Conservation (phyloP, 2,888 invertebrate species). For the Parelbella ahira region DNA sequence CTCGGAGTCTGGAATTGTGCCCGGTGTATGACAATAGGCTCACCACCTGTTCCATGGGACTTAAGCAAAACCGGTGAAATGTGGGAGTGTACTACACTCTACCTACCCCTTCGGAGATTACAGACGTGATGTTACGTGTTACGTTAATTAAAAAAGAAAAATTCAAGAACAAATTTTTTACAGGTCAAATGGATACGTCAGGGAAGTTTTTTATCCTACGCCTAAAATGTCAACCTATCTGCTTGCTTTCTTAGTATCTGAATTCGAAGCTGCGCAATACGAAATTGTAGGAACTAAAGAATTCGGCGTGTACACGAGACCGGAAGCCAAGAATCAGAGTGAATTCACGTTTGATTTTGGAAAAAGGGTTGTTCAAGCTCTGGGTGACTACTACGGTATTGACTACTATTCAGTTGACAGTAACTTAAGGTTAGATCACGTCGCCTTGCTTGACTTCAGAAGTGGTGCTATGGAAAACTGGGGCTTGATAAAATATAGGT, state of each 20-base stretch:
- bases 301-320: slow-evolving; percentile 84
- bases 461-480: slow-evolving; percentile 96
- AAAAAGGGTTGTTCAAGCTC: slow-evolving; percentile 63
- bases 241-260: slow-evolving; percentile 90
- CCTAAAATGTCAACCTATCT: slow-evolving; percentile 91
- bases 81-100: no score
- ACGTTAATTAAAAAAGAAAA: no score
- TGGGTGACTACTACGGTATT: slow-evolving; percentile 81
- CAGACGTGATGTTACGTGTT: no score
- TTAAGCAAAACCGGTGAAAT: no score
- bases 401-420: slow-evolving; percentile 74
- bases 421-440: slow-evolving; percentile 88
- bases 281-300: slow-evolving; percentile 45
- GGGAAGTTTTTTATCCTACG: slow-evolving; percentile 80
- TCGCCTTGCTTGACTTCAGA: slow-evolving; percentile 91
- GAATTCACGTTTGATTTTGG: slow-evolving; percentile 84
- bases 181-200: slow-evolving; percentile 81
- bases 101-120: no score
- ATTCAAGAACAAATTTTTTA: slow-evolving; percentile 28
- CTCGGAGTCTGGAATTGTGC: no score
- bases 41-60: no score
- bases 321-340: slow-evolving; percentile 84
- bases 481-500: slow-evolving; percentile 92
- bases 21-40: no score
- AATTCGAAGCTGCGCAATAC: slow-evolving; percentile 74